Base-by-base conservation (phyloP, 2,888 invertebrate genomes). In the Choreutis nemorana region DNA sequence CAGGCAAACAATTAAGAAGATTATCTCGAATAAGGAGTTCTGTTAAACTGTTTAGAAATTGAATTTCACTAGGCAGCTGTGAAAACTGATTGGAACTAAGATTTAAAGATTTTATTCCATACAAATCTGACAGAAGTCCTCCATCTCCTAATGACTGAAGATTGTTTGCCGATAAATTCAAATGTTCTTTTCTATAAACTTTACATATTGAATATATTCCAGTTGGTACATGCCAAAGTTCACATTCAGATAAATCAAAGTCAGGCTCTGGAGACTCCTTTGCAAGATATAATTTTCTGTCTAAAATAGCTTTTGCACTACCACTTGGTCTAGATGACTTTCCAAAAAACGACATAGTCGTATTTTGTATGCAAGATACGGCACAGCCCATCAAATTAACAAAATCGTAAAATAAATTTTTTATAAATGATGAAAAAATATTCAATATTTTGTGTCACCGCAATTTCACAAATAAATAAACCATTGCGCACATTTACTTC, bases 201-300 rank as follows among this genome's bases (percentile, higher is more conserved):
- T 87, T 87, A 60, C 92, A 91, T 33, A 91, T 68, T 14, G 90
- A 86, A 65, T 85, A 93, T 31, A 91, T 87, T 35, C 91, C 90
- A 34, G 86, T 77, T 21, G 93, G 92, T 30, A 93, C 84, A 49
- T 71, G 81, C 44, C 83, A 83, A 32, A 93, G 66, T 51, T 86
- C 84, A 64, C 93, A 93, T 40, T 87, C 87, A 3, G 91, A 88
- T 36, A 93, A 61, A 64, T 93, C 92, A 63, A 90, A 92, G 35
- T 85, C 81, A 30, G 88, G 85, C 58, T 91, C 92, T 15, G 92
- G 93, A 40, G 86, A 88, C 67, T 92, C 92, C 44, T 73, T 77
- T 9, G 82, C 82, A 34, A 80, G 49, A 39, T 79, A 80, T 29
- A 80, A 41, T 51, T 79, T 80, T 34, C 79, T 57, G 39, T 79